Base-by-base conservation (phyloP, 1,140 invertebrate genomes). In the Argopecten irradians region DNA sequence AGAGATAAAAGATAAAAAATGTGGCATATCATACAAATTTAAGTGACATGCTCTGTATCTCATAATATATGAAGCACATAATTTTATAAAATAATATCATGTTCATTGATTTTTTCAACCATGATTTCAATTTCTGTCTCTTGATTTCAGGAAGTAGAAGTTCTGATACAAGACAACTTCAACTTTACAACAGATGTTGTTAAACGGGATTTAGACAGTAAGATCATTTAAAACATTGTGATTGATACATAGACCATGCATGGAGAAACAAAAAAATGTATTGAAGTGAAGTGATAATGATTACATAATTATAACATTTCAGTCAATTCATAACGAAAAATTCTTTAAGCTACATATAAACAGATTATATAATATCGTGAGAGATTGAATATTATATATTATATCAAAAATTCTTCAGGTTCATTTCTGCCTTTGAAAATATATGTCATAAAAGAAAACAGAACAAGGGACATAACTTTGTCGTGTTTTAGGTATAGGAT, bases 101-200 rank as follows among this genome's bases (percentile, higher is more conserved):
- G n/a, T n/a, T n/a, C 43, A 19, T 46, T 16, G 13, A 16, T 46
- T 16, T 46, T 16, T 46, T n/a, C 8, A 71, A 71, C n/a, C 55
- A 28, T 71, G 28, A 71, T 13, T 28, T 28, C 8, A 5, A 28
- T 28, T 8, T 71, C n/a, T 28, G 19, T 71, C 55, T 71, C n/a
- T 85, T 87, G 39, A 84, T 93, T 90, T 35, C 84, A 93, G 92
- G 90, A 93, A 92, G 85, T 91, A 34, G 90, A 89, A 32, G 88
- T 89, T 55, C 41, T 93, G 28, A 87, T 85, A 16, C 82, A 87
- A n/a, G 83, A 46, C 34, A 91, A 91, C 39, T 92, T 91, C 46
- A 88, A 91, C 39, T 93, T 92, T 86, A 91, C 91, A 28, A 87
- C 32, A 14, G 55, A 91, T 11, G 91, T 91, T 0, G 84, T 93